These are phyloP conservation scores for Orientallactaga sibirica DNA, from an alignment of 2,797 vertebrate species.

Conservation along the genomic window DNA sequence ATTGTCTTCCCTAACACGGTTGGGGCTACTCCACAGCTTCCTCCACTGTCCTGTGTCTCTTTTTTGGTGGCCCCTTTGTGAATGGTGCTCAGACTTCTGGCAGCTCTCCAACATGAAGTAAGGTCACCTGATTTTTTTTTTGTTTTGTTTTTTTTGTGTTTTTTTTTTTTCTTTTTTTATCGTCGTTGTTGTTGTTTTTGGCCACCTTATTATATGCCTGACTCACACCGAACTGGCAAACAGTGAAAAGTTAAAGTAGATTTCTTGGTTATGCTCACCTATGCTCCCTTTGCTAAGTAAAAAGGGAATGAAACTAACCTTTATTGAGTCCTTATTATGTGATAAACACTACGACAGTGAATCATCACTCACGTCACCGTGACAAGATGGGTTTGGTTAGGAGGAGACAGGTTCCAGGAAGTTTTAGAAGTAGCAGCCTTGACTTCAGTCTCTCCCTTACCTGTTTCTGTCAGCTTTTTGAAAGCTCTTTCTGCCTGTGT, in stretches of 20 bases:
- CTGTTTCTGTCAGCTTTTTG: not conserved
- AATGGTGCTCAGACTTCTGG: not conserved
- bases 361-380: not conserved
- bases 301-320: constrained; percentile 47
- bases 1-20: not conserved
- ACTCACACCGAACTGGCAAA: constrained; percentile 59
- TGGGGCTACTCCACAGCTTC: not conserved
- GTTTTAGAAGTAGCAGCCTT: not conserved
- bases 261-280: constrained; percentile 60
- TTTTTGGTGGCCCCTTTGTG: not conserved
- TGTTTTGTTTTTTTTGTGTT: not conserved
- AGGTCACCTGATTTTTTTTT: constrained; percentile 39
- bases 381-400: constrained; percentile 10
- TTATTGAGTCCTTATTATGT: constrained; percentile 39
- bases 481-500: not conserved
- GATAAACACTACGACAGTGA: constrained; percentile 33
- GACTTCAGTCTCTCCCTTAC: not conserved
- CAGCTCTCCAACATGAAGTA: not conserved
- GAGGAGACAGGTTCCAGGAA: not conserved
- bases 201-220: constrained; percentile 54
- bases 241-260: constrained; percentile 45
- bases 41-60: not conserved
- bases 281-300: constrained; percentile 12
- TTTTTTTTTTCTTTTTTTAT: too few relatives aligned
- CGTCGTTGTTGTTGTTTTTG: not conserved